A percentile compares a stretch with the other conserved stretches of the same genome.
These are phyloP conservation scores for Agapostemon virescens DNA, from an alignment of 2,888 invertebrate genomes.

Conservation along the genomic window DNA sequence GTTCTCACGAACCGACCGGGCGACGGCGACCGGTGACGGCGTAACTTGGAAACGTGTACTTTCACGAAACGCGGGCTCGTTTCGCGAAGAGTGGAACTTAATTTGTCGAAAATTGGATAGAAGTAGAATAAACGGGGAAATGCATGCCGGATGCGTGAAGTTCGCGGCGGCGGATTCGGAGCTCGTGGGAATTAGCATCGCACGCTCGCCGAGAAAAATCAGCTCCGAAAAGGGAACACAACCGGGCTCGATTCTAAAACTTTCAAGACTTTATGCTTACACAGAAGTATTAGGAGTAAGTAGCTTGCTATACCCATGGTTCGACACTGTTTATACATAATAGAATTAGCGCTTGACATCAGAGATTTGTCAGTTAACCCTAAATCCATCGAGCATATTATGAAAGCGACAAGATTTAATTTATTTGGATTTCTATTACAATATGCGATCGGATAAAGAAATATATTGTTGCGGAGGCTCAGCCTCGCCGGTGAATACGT, in stretches of 20 bases:
- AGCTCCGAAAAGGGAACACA: not conserved
- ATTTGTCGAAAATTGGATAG: constrained; percentile 18
- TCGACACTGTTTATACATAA: not conserved
- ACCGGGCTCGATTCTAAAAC: not conserved
- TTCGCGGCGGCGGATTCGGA: not conserved
- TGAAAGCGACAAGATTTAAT: no score
- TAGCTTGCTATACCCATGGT: no score
- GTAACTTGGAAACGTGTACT: not conserved
- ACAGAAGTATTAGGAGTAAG: not conserved
- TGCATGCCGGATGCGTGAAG: not conserved
- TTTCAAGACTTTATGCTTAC: not conserved
- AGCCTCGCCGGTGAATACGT: no score
- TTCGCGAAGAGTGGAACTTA: constrained; percentile 17
- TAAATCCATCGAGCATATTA: not conserved
- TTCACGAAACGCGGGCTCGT: constrained; percentile 4
- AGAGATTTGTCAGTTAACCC: not conserved
- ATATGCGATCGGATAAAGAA: no score
- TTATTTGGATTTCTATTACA: no score
- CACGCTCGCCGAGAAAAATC: not conserved
- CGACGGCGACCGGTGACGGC: not conserved
- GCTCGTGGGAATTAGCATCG: constrained; percentile 8
- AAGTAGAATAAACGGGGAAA: constrained; percentile 13
- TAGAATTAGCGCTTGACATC: not conserved
- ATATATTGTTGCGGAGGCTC: no score
- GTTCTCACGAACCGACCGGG: constrained; percentile 20